These are phyloP conservation scores for Bolborhynchus lineola DNA, from an alignment of 2,113 vertebrate species.

Conservation along the genomic window DNA sequence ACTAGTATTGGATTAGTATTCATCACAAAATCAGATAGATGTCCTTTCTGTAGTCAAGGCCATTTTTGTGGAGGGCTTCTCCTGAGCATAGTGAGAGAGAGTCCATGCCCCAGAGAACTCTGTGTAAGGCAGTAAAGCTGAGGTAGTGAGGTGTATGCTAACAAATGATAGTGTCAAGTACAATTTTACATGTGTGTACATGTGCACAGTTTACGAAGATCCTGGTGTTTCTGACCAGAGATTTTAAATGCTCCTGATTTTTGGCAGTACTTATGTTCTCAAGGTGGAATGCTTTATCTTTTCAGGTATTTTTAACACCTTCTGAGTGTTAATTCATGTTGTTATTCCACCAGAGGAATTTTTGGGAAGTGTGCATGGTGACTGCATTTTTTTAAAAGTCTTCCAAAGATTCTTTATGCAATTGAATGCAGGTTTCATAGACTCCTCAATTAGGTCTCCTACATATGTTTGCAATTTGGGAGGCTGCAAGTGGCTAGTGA, in stretches of 20 bases:
- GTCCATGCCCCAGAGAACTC: background rate
- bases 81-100: background rate
- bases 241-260: background rate
- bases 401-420: background rate
- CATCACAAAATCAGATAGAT: background rate
- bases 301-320: background rate
- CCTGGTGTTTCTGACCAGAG: background rate
- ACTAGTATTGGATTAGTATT: background rate
- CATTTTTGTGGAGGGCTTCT: background rate
- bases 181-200: background rate
- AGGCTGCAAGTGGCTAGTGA: background rate
- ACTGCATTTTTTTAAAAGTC: background rate
- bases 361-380: background rate
- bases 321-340: background rate
- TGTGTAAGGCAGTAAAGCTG: background rate
- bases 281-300: background rate
- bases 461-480: background rate
- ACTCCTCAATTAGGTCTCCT: background rate
- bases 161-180: background rate
- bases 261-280: background rate
- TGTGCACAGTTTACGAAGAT: background rate
- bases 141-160: background rate
- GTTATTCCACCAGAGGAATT: background rate
- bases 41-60: background rate
- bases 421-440: background rate